Evolutionary conservation across 1,140 invertebrate species (phyloP).

Genomic region (Drosophila parvula): DNA sequence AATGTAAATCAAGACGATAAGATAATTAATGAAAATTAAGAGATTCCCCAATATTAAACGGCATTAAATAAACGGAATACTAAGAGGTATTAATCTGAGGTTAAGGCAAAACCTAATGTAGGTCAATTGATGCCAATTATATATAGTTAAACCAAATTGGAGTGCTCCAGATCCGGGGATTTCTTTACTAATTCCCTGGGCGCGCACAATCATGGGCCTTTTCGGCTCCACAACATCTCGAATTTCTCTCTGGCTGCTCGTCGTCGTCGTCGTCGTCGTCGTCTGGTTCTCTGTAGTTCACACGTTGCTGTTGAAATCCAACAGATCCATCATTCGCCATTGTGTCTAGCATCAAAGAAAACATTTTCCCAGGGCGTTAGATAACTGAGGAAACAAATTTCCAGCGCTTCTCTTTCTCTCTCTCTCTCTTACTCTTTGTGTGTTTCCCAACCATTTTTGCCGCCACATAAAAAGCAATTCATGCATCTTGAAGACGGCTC

Average conservation of each 20-base stretch:
- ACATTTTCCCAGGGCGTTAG: constrained; percentile 71
- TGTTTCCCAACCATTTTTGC: constrained; percentile 53
- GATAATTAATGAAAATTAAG: constrained; percentile 47
- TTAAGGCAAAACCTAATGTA: constrained; percentile 8
- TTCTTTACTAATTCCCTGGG: constrained; percentile 26
- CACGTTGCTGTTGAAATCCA: constrained; percentile 47
- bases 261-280: background rate
- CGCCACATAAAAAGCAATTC: constrained; percentile 77
- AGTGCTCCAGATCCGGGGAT: constrained; percentile 19
- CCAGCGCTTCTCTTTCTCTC: constrained; percentile 37
- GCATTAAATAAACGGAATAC: constrained; percentile 7
- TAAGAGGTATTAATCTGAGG: background rate
- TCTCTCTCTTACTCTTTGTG: background rate
- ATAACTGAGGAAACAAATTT: constrained; percentile 59
- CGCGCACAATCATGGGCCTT: constrained; percentile 16
- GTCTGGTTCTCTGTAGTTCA: constrained; percentile 29
- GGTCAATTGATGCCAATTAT: constrained; percentile 53
- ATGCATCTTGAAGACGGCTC: constrained; percentile 46
- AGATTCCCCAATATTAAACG: constrained; percentile 1
- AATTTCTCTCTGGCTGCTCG: constrained; percentile 25
- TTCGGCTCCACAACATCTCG: constrained; percentile 20
- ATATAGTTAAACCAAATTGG: constrained; percentile 37
- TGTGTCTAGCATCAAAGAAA: constrained; percentile 68
- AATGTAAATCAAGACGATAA: constrained; percentile 44
- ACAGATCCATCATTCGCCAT: constrained; percentile 52